Base-by-base conservation (phyloP, 2,113 vertebrate genomes). In the Anseranas semipalmata region DNA sequence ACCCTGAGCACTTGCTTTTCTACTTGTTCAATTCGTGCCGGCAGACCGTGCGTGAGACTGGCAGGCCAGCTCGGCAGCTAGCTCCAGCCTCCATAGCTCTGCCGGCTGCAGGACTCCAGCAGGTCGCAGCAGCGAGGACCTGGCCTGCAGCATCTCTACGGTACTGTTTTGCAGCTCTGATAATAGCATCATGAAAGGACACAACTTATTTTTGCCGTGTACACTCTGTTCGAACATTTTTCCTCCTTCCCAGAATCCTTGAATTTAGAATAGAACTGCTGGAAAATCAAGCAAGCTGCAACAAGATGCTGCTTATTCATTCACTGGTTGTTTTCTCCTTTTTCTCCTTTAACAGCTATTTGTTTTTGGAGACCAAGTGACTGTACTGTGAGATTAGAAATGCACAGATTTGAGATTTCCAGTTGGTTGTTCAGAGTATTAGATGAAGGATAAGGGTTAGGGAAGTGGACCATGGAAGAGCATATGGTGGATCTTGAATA, bases 21-120 rank as follows among this genome's bases (percentile, higher is more conserved):
- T 17, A 15, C 32, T 12, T 22, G 33, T 37, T 52, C 22, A 3
- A 15, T 2, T 32, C 1, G 3, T 37, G 50, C 59, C 8, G 9
- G 55, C 27, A 0, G 1, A 20, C 46, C 2, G 9, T 0, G 0
- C 0, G 4, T 2, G 0, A 13, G 66, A 21, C 32, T 35, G 24
- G 35, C 27, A 56, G 15, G 12, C 12, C 2, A 33, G 33, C 5
- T 28, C 53, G 35, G 72, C 62, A 52, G 14, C 55, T 74, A 3
- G 0, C 45, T 39, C 45, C 1, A 7, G 6, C 35, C 43, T 19
- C 39, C 62, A 46, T 53, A 21, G 43, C 62, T 89, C 37, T 58
- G 63, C 52, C 45, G n/a, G 32, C 10, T n/a, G 35, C 45, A 30
- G 30, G 50, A 12, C 48, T 39, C 1, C 1, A 79, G 28, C 39